Conservation (phyloP, 2,113 vertebrate genomes). For the Chamaetylas fuelleborni region DNA sequence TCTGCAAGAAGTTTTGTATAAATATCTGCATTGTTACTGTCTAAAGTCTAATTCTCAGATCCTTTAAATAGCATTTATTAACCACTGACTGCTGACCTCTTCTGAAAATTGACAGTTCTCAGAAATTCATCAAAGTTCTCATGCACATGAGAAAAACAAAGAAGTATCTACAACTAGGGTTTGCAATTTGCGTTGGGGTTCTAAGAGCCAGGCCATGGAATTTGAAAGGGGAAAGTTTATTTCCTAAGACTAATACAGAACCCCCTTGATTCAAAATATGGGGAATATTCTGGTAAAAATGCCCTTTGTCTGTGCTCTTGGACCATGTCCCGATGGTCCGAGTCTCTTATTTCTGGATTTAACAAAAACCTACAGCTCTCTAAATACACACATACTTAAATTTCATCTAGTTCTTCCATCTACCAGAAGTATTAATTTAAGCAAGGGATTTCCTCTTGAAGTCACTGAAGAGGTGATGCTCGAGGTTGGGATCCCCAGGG, state of each 20-base stretch:
- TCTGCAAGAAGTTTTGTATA: not conserved
- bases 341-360: not conserved
- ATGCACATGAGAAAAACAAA: not conserved
- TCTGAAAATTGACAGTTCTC: not conserved
- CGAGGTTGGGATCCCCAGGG: fast-evolving
- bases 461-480: not conserved
- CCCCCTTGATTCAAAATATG: not conserved
- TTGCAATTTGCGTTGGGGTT: not conserved
- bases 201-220: not conserved
- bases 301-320: not conserved
- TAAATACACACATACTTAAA: not conserved
- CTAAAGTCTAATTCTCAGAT: not conserved
- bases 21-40: not conserved
- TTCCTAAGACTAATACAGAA: not conserved
- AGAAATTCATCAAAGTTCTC: not conserved
- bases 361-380: not conserved
- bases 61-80: not conserved
- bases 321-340: not conserved
- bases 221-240: not conserved
- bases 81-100: not conserved
- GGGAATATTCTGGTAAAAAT: not conserved
- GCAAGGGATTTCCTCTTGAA: not conserved
- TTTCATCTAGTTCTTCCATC: not conserved
- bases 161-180: not conserved
- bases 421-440: not conserved